These are phyloP conservation scores for Augiades crinisus DNA, from an alignment of 2,888 invertebrate species.

Conservation along the genomic window DNA sequence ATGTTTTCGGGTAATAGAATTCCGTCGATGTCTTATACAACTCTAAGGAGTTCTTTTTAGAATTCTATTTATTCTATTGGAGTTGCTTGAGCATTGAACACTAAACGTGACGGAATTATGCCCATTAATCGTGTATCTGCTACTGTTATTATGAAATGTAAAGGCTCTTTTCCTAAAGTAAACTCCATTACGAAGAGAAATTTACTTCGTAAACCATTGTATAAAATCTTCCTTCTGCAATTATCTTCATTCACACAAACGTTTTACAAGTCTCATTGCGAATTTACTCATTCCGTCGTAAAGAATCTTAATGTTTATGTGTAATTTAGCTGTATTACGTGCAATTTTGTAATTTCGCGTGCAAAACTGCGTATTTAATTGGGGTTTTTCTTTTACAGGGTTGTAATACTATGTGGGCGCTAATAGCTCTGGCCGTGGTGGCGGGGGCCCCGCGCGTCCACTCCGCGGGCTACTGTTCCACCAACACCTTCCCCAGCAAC, in stretches of 20 bases:
- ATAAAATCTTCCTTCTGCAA: neutral
- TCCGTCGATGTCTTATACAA: too few species aligned
- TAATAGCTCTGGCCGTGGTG: slow-evolving; percentile 48
- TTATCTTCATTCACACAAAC: too few species aligned
- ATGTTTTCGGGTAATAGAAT: too few species aligned
- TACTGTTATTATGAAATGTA: too few species aligned
- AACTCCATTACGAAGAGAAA: too few species aligned
- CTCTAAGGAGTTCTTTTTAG: too few species aligned
- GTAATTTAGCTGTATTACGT: slow-evolving; percentile 15
- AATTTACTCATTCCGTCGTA: neutral
- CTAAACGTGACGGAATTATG: too few species aligned
- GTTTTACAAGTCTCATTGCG: neutral
- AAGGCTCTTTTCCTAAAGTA: too few species aligned
- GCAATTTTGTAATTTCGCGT: slow-evolving; percentile 15
- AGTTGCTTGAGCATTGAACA: too few species aligned
- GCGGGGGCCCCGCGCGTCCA: slow-evolving; percentile 44
- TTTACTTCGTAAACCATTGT: too few species aligned
- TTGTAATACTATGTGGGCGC: slow-evolving; percentile 54
- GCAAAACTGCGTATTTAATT: slow-evolving; percentile 4
- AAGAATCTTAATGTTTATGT: slow-evolving; percentile 8
- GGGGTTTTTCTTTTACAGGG: slow-evolving; percentile 39
- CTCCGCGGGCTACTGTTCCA: slow-evolving; percentile 80
- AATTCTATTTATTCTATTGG: too few species aligned
- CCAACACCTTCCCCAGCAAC: slow-evolving; percentile 79
- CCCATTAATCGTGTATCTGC: too few species aligned